phyloP scores from a whole-genome alignment of 2,113 vertebrate species.

The Passer domesticus region DNA sequence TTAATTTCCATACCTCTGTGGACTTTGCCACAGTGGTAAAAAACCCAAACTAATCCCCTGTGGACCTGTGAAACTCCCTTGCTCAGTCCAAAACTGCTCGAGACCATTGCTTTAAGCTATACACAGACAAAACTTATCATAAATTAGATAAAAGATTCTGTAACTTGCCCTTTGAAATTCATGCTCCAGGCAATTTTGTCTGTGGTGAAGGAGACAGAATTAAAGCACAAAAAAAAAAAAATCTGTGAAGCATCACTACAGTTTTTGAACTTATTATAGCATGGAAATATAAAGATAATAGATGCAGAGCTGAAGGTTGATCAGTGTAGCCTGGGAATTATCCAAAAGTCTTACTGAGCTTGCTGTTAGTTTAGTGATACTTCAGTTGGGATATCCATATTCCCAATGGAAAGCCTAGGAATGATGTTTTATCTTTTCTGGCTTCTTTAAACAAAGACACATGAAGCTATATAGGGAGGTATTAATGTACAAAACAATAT shows the following conservation, averaged over 20 bases:
- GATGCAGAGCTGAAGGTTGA: conserved; percentile 16
- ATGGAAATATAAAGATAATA: conserved; percentile 16
- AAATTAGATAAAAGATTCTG: conserved; percentile 22
- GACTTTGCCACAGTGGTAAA: background rate
- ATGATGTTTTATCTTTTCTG: background rate
- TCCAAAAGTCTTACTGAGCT: background rate
- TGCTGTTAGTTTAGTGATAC: background rate
- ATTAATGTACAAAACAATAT: background rate
- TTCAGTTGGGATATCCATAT: background rate
- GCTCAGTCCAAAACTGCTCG: background rate
- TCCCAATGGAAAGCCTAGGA: background rate
- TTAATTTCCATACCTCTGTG: background rate
- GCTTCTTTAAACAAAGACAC: background rate
- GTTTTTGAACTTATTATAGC: background rate
- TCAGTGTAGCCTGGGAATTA: conserved; percentile 14
- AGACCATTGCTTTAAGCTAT: background rate
- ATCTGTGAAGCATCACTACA: background rate
- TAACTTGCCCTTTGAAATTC: conserved; percentile 26
- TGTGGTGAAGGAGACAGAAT: background rate
- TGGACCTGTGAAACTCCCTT: background rate
- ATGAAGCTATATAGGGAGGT: background rate
- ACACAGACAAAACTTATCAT: background rate
- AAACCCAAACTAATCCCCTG: background rate
- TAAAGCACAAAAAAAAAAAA: background rate
- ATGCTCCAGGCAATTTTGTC: conserved; percentile 12